Base-by-base conservation (phyloP, 2,797 vertebrate species). In the Lacerta viridis region DNA sequence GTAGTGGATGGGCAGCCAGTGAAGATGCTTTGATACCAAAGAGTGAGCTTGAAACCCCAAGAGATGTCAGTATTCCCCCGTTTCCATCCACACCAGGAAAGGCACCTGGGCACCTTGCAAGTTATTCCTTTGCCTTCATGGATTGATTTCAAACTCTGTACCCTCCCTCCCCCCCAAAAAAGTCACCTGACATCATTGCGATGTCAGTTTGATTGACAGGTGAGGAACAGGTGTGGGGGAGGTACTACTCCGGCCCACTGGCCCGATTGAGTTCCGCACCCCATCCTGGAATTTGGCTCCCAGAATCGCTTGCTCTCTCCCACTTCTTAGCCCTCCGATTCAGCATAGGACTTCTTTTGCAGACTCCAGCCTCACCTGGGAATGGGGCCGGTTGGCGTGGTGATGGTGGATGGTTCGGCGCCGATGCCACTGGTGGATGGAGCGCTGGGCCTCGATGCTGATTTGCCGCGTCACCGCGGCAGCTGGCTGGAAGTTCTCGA, bases 351-450 rank as follows among this genome's bases (percentile, higher is more conserved):
- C 41, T 41, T 59, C 25, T 55, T 7, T n/a, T 29, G 1, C n/a
- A 0, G 61, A 20, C 9, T 29, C 18, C 39, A 27, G 0, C 1
- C 11, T 88, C 77, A 90, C 95, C 94, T 92, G 90, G 66, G 83
- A 91, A 93, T 74, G 86, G 5, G 96, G 88, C 59, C 86, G 93
- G 0, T 94, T 95, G 0, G 96, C 95, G 5, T 96, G 87, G 8
- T 84, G 83, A 92, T 96, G 97, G 89, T 98, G 96, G 86, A 98
- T 94, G 0, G 98, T 99, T 8, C 98, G 96, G 76, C 98, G 95
- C 78, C 98, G 97, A 74, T 98, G 98, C 98, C 98, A 99, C 69
- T 98, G 97, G 89, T 96, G 97, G 1, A 99, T 96, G 75, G 98
- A 98, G 18, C 94, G 88, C 4, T 98, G 97, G 29, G 98, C 98